phyloP scores from a whole-genome alignment of 2,888 invertebrate species.

The Girardia tigrina region DNA sequence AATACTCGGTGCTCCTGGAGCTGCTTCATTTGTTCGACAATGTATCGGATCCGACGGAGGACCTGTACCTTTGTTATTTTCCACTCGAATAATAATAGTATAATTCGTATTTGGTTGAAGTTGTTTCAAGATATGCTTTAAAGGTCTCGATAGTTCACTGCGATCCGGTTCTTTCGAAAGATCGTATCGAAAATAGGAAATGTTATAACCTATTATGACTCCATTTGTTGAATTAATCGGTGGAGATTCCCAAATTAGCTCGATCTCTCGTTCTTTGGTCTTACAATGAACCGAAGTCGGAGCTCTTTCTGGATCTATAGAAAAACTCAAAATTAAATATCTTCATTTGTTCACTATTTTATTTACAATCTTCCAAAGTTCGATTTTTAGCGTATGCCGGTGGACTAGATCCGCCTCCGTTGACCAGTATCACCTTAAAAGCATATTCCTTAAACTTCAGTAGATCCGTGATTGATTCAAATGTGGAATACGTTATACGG shows the following conservation, averaged over 20 bases:
- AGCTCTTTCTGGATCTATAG: constrained; percentile 29
- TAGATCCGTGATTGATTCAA: no score
- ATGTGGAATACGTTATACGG: no score
- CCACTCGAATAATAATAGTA: constrained; percentile 29
- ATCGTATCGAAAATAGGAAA: constrained; percentile 25
- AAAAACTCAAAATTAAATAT: no score
- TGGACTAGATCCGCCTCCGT: constrained; percentile 31
- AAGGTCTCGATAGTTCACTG: no score
- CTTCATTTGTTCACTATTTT: no score
- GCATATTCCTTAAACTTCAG: constrained; percentile 31
- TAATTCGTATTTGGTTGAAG: constrained; percentile 30
- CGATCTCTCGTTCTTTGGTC: background rate
- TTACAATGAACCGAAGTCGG: constrained; percentile 26
- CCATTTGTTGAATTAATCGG: constrained; percentile 29
- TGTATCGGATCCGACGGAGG: background rate
- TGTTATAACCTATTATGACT: constrained; percentile 26
- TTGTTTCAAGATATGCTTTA: background rate
- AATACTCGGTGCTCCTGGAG: constrained; percentile 25
- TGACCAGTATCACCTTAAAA: constrained; percentile 24
- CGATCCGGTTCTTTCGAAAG: no score
- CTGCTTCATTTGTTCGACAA: constrained; percentile 26
- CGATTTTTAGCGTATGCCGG: constrained; percentile 2
- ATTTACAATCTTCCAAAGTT: constrained; percentile 36
- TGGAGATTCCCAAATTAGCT: constrained; percentile 27
- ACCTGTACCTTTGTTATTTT: constrained; percentile 29